A percentile compares a stretch with the other conserved stretches of the same genome.
Evolutionary conservation across 2,888 invertebrate species (phyloP).

Genomic region (Malachius bipustulatus): DNA sequence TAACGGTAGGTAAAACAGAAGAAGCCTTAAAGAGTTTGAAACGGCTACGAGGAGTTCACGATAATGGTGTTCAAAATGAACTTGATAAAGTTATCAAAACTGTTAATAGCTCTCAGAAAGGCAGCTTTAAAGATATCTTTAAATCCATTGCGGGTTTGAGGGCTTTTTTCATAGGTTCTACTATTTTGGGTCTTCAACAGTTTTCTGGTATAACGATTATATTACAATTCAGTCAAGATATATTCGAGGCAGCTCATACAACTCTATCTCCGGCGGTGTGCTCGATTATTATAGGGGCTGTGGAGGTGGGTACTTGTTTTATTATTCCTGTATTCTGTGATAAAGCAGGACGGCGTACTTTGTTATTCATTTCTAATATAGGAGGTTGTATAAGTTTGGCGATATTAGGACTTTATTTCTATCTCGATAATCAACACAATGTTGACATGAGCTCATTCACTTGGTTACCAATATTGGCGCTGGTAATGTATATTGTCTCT

Average conservation of each 20-base stretch:
- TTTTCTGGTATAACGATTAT: constrained; percentile 11
- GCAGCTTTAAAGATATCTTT: constrained; percentile 8
- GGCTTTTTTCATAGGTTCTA: constrained; percentile 9
- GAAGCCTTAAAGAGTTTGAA: neutral
- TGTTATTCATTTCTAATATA: constrained; percentile 7
- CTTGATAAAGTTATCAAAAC: neutral
- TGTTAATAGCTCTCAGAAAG: neutral
- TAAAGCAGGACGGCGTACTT: constrained; percentile 1
- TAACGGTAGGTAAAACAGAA: neutral
- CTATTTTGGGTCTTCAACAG: constrained; percentile 9
- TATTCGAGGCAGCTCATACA: constrained; percentile 9
- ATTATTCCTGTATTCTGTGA: constrained; percentile 9
- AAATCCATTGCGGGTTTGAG: constrained; percentile 5
- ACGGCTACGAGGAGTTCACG: neutral
- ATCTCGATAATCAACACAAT: constrained; percentile 3
- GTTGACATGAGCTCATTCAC: neutral
- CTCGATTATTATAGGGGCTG: constrained; percentile 8
- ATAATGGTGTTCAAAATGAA: neutral
- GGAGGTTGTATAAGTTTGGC: constrained; percentile 8
- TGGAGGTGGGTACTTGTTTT: constrained; percentile 11
- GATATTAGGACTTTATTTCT: constrained; percentile 9
- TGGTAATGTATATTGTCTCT: constrained; percentile 9
- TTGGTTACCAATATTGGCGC: constrained; percentile 8
- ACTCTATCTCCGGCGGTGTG: constrained; percentile 6
- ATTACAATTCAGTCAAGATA: constrained; percentile 8